Evolutionary conservation across 2,888 invertebrate species (phyloP), one percentile per base, ranked within the genome.

Genomic region (Drosophila melanosoma): DNA sequence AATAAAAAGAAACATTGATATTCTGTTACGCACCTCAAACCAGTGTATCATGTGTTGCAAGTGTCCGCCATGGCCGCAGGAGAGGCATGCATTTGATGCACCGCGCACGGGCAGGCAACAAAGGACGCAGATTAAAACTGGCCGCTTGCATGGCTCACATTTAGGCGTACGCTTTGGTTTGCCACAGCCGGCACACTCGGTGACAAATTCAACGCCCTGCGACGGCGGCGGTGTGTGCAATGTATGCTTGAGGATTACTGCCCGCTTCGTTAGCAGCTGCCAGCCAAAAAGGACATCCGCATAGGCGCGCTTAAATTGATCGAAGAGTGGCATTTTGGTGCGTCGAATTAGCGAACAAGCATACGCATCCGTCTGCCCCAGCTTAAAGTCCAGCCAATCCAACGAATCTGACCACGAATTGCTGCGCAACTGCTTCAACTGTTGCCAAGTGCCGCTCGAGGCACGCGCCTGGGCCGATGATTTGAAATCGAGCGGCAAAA

Each of bases 41-140:
- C 99, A 99, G 62, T 96, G 94, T 84, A 95, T 94, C 94, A 99
- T 95, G 93, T 98, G 98, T 57, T 94, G 93, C 3, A 96, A 95
- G 93, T 99, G 99, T 0, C 98, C 99, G 3, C 98, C 98, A 93
- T 99, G 99, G 0, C 98, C 98, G 93, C 99, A 99, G 74, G 96
- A 94, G 62, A 97, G 94, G 93, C 99, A 99, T 83, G 97, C 97
- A 92, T 96, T 97, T 60, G 97, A 96, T 1, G 95, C 95, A 3
- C 96, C 98, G 94, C 96, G 95, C 36, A 98, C 98, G 17, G 97
- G 96, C 75, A 97, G 95, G 90, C 96, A 96, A 93, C 98, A 99
- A 80, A 98, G 94, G 20, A 96, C 95, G 93, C 98, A 98, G 87
- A 95, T 95, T 79, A 98, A 94, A 65, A 96, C 95, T 35, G 96